Conservation (phyloP, 2,888 invertebrate species). For the Chrysolina americana region DNA sequence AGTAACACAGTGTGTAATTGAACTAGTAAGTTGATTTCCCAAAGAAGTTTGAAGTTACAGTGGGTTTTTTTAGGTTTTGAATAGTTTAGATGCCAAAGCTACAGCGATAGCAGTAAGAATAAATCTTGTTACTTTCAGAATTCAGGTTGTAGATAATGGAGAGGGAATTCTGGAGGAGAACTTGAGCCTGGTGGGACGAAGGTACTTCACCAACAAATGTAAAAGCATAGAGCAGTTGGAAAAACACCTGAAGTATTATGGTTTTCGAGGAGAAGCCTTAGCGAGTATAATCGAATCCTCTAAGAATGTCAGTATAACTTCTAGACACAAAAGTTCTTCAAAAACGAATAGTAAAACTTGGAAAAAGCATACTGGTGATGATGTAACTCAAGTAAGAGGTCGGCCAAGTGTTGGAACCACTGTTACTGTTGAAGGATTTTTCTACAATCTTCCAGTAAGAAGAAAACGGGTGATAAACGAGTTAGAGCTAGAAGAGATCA, state of each 20-base stretch:
- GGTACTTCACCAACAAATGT: constrained; percentile 79
- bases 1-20: constrained; percentile 75
- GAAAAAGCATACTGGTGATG: constrained; percentile 55
- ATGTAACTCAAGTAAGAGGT: constrained; percentile 61
- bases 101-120: constrained; percentile 80
- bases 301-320: constrained; percentile 74
- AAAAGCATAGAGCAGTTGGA: constrained; percentile 71
- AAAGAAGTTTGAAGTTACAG: constrained; percentile 11
- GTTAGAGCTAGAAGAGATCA: constrained; percentile 75
- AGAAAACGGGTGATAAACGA: constrained; percentile 71
- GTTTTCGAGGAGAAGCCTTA: constrained; percentile 80
- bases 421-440: constrained; percentile 78
- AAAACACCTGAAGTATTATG: constrained; percentile 73
- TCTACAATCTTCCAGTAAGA: constrained; percentile 77
- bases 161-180: constrained; percentile 75
- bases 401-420: constrained; percentile 82
- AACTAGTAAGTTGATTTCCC: constrained; percentile 72
- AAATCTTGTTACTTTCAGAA: constrained; percentile 73
- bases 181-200: constrained; percentile 74
- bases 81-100: constrained; percentile 80
- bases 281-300: constrained; percentile 74
- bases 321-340: constrained; percentile 69
- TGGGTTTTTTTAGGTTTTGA: constrained; percentile 73
- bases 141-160: constrained; percentile 87
- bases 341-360: constrained; percentile 74